Percentiles rank a stretch among this genome's conserved stretches.
Evolutionary conservation across 2,888 invertebrate genomes (phyloP).

Genomic region (Scaptomyza reducta): DNA sequence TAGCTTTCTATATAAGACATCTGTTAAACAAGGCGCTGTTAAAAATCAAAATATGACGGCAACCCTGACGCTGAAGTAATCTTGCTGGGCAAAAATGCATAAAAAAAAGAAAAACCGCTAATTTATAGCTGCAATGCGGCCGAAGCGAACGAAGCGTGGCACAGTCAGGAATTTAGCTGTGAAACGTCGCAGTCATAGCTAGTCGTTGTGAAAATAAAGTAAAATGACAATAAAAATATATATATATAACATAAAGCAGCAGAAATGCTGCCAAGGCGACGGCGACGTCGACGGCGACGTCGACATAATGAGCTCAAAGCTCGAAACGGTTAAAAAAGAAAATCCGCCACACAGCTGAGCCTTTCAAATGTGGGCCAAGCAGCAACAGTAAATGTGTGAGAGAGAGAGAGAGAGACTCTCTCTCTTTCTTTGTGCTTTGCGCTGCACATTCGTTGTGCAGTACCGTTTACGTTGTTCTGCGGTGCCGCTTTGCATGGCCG

Average conservation of each 20-base stretch:
- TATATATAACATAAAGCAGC: slow-evolving; percentile 55
- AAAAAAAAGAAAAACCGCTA: slow-evolving; percentile 65
- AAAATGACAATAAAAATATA: slow-evolving; percentile 66
- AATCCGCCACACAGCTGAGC: slow-evolving; percentile 60
- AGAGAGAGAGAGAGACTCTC: slow-evolving; percentile 2
- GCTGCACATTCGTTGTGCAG: slow-evolving; percentile 71
- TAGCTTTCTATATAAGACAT: too few relatives aligned
- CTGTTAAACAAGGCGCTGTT: background rate
- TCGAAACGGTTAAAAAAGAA: slow-evolving; percentile 48
- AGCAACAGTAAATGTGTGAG: slow-evolving; percentile 23
- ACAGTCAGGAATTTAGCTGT: slow-evolving; percentile 41
- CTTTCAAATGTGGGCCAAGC: slow-evolving; percentile 62
- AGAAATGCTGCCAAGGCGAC: slow-evolving; percentile 48
- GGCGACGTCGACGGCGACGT: slow-evolving; percentile 9
- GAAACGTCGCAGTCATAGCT: slow-evolving; percentile 57
- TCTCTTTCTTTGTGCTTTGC: slow-evolving; percentile 38
- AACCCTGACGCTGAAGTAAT: slow-evolving; percentile 40
- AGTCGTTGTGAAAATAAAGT: slow-evolving; percentile 59
- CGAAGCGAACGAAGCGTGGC: slow-evolving; percentile 53
- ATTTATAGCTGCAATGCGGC: slow-evolving; percentile 76
- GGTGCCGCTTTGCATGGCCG: slow-evolving; percentile 66
- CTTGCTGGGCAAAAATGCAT: slow-evolving; percentile 52
- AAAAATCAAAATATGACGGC: slow-evolving; percentile 8
- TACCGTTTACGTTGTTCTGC: slow-evolving; percentile 68
- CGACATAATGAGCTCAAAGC: slow-evolving; percentile 58